phyloP scores from a whole-genome alignment of 2,113 vertebrate genomes.

The Dascyllus trimaculatus region DNA sequence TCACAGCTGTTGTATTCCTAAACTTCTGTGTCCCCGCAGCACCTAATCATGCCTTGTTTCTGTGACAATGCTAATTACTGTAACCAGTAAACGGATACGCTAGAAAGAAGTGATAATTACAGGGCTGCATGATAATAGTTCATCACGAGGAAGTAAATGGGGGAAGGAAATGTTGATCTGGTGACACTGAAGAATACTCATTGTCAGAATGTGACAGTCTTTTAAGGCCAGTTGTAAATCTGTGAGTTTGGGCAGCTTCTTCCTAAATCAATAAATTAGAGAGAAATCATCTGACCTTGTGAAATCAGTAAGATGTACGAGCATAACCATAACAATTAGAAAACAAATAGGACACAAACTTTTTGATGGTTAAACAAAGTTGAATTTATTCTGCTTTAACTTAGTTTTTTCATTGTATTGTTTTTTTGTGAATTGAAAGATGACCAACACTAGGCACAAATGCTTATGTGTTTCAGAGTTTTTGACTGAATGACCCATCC shows the following conservation, averaged over 20 bases:
- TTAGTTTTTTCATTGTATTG: no score
- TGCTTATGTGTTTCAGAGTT: no score
- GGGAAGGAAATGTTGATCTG: slow-evolving; percentile 25
- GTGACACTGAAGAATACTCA: slow-evolving; percentile 6
- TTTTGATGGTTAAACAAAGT: no score
- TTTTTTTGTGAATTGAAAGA: no score
- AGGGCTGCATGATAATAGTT: slow-evolving; percentile 40
- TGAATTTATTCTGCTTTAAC: no score
- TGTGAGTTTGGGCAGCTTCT: neutral
- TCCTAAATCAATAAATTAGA: no score
- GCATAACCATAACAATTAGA: no score
- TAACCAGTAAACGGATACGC: slow-evolving; percentile 46
- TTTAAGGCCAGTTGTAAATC: slow-evolving; percentile 8
- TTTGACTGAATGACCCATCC: neutral
- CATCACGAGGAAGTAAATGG: slow-evolving; percentile 10
- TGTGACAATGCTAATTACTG: slow-evolving; percentile 55
- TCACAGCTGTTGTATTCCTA: slow-evolving; percentile 39
- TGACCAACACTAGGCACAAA: no score
- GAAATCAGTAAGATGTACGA: no score
- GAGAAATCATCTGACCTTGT: no score
- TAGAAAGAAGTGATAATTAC: slow-evolving; percentile 25
- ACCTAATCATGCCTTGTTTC: slow-evolving; percentile 7
- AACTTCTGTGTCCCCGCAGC: slow-evolving; percentile 1
- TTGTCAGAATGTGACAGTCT: neutral
- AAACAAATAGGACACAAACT: no score